Evolutionary conservation across 2,113 vertebrate species (phyloP).

Genomic region (Cebidichthys violaceus): DNA sequence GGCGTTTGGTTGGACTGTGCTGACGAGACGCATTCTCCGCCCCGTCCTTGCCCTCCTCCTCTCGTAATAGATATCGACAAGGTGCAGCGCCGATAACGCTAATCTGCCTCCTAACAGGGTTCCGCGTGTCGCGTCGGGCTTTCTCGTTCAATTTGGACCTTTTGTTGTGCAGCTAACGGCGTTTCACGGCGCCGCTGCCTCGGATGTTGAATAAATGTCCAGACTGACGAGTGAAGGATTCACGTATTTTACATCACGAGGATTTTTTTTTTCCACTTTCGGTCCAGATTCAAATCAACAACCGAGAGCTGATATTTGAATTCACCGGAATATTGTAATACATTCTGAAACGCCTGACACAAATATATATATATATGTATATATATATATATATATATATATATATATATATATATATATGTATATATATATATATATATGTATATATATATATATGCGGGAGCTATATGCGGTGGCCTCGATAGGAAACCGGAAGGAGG

Average conservation of each 20-base stretch:
- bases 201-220: not conserved
- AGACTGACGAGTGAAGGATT: not conserved
- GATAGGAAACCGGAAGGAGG: slow-evolving; percentile 21
- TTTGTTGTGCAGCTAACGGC: slow-evolving; percentile 51
- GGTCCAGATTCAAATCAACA: not conserved
- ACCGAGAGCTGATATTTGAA: not conserved
- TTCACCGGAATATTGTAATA: slow-evolving; percentile 2
- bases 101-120: slow-evolving; percentile 70
- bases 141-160: slow-evolving; percentile 59
- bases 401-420: slow-evolving; percentile 1
- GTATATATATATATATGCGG: no score
- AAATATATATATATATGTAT: slow-evolving; percentile 1
- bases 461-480: not conserved
- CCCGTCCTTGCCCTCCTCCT: slow-evolving; percentile 60
- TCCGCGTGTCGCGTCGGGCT: slow-evolving; percentile 46
- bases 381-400: not conserved
- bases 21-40: slow-evolving; percentile 64
- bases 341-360: not conserved
- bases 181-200: slow-evolving; percentile 51
- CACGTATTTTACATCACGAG: not conserved
- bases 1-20: slow-evolving; percentile 34
- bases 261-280: not conserved
- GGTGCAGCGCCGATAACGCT: slow-evolving; percentile 56
- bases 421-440: not conserved
- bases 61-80: slow-evolving; percentile 67